Base-by-base conservation (phyloP, 2,888 invertebrate genomes). In the Drosophila kambysellisi region DNA sequence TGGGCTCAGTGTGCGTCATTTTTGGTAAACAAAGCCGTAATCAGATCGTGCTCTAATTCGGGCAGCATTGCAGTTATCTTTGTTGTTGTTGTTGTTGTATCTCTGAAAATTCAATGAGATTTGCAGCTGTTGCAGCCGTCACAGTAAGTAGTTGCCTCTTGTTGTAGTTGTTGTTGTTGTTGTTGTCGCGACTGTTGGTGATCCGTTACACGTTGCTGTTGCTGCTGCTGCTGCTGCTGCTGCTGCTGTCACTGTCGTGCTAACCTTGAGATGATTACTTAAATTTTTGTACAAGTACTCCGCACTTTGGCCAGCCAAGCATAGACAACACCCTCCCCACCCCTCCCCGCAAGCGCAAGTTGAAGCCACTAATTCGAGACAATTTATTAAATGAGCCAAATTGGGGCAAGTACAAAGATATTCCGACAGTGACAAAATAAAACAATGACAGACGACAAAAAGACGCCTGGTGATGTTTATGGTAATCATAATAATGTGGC, bases 181-280 rank as follows among this genome's bases (percentile, higher is more conserved):
- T 65, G 69, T 73, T 68, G 76, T 72, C 70, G 71, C 63, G 70
- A 70, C 60, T 75, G 74, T 76, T 85, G 76, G 82, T 82, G 88
- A 91, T 82, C 89, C 88, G 89, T 89, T 91, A 86, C 87, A 83
- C 65, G 81, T 74, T 74, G 74, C 65, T 64, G 66, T 66, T 53
- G 76, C 68, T 66, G 66, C 72, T 25, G n/a, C 25, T 53, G 76
- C 66, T 66, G 66, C 72, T 74, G 74, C 65, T 64, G 66, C 63
- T 53, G 76, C 68, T 66, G 66, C 72, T 66, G 75, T 82, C 71
- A 70, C 70, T 66, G 86, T 91, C 91, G 88, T 91, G 91, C 81
- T 85, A 88, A 91, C 91, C 91, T 91, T 91, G 91, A 86, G 83
- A 81, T 79, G 91, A 89, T 89, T 88, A 79, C 84, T 83, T 86